Evolutionary conservation across 2,888 invertebrate genomes (phyloP).

Genomic region (Drosophila kanekoi): DNA sequence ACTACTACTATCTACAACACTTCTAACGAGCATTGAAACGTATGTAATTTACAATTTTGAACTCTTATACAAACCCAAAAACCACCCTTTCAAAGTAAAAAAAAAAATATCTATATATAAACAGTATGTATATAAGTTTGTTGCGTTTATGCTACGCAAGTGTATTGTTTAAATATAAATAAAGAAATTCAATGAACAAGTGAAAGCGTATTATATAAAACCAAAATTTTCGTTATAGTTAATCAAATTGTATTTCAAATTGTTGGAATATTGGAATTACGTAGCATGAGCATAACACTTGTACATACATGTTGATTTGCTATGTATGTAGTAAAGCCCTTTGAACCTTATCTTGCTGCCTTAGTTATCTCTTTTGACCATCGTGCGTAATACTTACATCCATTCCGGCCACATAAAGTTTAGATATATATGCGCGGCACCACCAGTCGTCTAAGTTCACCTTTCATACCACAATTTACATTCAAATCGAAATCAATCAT

Average conservation of each 20-base stretch:
- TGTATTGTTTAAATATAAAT: background rate
- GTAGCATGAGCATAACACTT: background rate
- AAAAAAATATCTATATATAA: no score
- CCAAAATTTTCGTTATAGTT: no score
- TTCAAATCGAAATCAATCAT: background rate
- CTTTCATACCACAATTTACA: background rate
- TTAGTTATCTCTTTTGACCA: background rate
- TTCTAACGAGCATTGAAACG: slow-evolving; percentile 66
- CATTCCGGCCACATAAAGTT: background rate
- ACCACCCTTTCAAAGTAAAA: slow-evolving; percentile 26
- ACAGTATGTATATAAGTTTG: slow-evolving; percentile 37
- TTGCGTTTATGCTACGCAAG: slow-evolving; percentile 10
- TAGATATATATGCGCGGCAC: background rate
- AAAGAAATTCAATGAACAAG: background rate
- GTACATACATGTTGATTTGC: slow-evolving; percentile 6
- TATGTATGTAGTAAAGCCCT: slow-evolving; percentile 18
- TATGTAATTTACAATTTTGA: slow-evolving; percentile 60
- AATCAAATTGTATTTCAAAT: no score
- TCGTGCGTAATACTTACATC: slow-evolving; percentile 5
- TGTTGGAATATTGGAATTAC: no score
- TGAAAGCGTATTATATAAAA: background rate
- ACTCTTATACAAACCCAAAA: slow-evolving; percentile 24
- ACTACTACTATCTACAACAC: slow-evolving; percentile 54
- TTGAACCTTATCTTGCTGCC: background rate
- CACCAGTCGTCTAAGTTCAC: background rate